phyloP scores from a whole-genome alignment of 2,888 invertebrate species.

The Dorcus parallelipipedus region DNA sequence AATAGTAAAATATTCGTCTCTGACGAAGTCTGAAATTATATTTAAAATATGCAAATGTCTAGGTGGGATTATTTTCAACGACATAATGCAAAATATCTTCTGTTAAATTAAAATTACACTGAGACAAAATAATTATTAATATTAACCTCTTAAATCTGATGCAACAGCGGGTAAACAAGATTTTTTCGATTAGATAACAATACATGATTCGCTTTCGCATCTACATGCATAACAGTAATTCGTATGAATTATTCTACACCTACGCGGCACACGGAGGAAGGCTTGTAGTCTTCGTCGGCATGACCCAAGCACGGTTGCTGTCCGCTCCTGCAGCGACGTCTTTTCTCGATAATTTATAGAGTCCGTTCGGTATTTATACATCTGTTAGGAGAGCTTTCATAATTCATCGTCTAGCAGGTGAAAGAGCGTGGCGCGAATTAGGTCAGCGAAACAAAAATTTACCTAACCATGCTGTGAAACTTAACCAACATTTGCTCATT shows the following conservation, averaged over 20 bases:
- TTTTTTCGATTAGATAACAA: no score
- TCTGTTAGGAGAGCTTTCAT: conserved; percentile 40
- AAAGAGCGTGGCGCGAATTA: conserved; percentile 24
- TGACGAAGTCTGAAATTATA: no score
- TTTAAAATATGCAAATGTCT: no score
- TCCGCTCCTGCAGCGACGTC: conserved; percentile 15
- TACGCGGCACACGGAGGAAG: conserved; percentile 20
- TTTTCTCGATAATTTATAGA: conserved; percentile 39
- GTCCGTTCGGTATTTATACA: conserved; percentile 44
- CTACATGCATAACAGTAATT: background rate
- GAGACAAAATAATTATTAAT: no score
- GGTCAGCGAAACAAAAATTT: conserved; percentile 22
- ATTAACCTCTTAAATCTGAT: no score
- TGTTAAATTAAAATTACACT: no score
- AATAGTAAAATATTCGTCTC: no score
- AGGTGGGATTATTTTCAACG: no score
- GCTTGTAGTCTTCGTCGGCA: conserved; percentile 29
- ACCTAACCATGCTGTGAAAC: background rate
- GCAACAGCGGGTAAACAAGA: background rate
- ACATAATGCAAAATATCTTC: no score
- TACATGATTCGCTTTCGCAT: no score
- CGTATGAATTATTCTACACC: conserved; percentile 25
- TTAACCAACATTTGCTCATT: background rate
- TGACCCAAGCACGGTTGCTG: conserved; percentile 28
- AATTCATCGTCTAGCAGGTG: conserved; percentile 42